phyloP scores from a whole-genome alignment of 2,113 vertebrate genomes.

The Antidorcas marsupialis region DNA sequence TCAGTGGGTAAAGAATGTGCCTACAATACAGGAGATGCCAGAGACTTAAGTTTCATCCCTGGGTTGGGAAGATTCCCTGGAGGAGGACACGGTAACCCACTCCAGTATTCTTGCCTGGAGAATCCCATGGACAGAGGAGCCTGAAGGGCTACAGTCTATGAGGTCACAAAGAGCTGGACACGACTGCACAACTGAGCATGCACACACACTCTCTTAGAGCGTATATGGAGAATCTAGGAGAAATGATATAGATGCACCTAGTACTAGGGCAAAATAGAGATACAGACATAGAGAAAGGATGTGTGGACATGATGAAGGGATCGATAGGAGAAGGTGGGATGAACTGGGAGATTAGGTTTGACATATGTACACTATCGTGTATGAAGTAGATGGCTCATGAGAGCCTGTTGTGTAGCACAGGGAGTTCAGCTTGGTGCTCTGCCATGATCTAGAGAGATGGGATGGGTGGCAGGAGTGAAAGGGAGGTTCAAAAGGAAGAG shows the following conservation, averaged over 20 bases:
- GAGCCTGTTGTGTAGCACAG: background rate
- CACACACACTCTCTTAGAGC: background rate
- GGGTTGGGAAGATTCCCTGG: background rate
- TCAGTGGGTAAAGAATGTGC: background rate
- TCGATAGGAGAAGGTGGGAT: background rate
- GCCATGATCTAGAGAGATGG: background rate
- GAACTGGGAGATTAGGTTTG: background rate
- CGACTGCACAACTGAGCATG: background rate
- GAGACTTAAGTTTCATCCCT: background rate
- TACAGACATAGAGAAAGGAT: background rate
- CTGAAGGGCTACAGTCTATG: fast-evolving
- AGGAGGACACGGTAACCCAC: background rate
- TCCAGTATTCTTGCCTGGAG: background rate
- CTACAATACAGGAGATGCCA: background rate
- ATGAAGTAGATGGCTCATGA: background rate
- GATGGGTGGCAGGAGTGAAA: fast-evolving
- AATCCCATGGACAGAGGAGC: background rate
- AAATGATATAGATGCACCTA: background rate
- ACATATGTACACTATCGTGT: background rate
- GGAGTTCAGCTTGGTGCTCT: background rate
- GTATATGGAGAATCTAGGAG: background rate
- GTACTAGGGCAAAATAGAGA: background rate
- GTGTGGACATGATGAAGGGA: background rate
- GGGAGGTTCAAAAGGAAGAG: background rate
- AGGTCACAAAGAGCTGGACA: background rate